phyloP scores from a whole-genome alignment of 2,113 vertebrate genomes.

The Thunnus thynnus region DNA sequence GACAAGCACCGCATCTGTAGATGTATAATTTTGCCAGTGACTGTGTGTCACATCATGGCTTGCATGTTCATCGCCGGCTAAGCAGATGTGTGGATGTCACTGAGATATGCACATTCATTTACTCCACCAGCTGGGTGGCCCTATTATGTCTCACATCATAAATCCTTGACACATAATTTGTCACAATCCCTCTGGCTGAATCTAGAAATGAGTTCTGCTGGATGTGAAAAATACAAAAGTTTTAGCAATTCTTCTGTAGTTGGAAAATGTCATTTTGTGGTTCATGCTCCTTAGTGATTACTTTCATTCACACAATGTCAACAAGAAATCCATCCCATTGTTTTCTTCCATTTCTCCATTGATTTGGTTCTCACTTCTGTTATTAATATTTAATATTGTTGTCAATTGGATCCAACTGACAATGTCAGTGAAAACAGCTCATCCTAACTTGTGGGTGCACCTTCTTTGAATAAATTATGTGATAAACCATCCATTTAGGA shows the following conservation, averaged over 20 bases:
- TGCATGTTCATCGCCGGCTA: conserved; percentile 57
- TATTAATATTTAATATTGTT: conserved; percentile 26
- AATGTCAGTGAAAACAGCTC: conserved; percentile 11
- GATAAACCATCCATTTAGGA: not conserved
- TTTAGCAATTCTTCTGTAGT: conserved; percentile 45
- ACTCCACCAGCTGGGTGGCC: conserved; percentile 80
- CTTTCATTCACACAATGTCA: conserved; percentile 36
- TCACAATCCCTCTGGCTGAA: conserved; percentile 74
- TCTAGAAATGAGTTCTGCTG: conserved; percentile 52
- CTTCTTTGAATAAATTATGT: not conserved
- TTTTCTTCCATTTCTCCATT: conserved; percentile 1
- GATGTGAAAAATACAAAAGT: conserved; percentile 61
- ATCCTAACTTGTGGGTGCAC: not conserved
- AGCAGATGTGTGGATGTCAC: conserved; percentile 80
- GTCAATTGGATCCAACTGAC: not conserved
- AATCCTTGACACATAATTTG: conserved; percentile 82
- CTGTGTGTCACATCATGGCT: conserved; percentile 57
- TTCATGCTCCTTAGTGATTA: conserved; percentile 19
- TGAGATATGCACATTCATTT: conserved; percentile 81
- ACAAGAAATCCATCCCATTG: not conserved
- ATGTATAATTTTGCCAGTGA: conserved; percentile 20
- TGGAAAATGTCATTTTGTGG: conserved; percentile 53
- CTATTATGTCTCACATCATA: conserved; percentile 83
- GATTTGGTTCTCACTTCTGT: conserved; percentile 6
- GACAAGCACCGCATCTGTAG: conserved; percentile 12